Evolutionary conservation across 2,888 invertebrate genomes (phyloP), one percentile per base, ranked within the genome.

Genomic region (Polyommatus iphigenia): DNA sequence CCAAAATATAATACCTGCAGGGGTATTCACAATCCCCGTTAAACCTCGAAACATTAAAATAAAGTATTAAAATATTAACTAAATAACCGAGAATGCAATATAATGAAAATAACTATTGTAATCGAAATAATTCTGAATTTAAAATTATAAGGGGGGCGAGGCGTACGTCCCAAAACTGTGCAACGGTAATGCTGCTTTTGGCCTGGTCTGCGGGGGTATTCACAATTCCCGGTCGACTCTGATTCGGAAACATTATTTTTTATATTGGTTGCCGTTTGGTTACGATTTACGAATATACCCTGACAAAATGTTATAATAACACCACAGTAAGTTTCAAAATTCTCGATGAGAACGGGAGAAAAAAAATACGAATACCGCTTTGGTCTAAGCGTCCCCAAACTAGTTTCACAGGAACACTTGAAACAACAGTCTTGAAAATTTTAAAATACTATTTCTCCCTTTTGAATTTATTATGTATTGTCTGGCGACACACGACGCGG

Each of bases 401-500:
- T 59, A n/a, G 59, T 59, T 59, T 59, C 20, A 59, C 59, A 20
- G 59, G 20, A 59, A 59, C 46, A 46, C 46, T 46, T 46, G 46
- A 46, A 46, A 46, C 46, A 59, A 59, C 20, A 20, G 3, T 10
- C 20, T 59, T 59, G 18, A 59, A 59, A 20, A 59, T n/a, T 57
- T 57, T 57, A 18, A 7, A 57, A 18, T 57, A 57, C 20, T 59
- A 24, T 13, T 62, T 67, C 15, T 29, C 7, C 29, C 67, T 67
- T 67, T 32, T 67, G 1, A 32, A 67, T 32, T 67, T 67, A 32
- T 67, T 15, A 67, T 3, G 46, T 62, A 24, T 62, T 67, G 67
- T 67, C 67, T 15, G 67, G 20, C 59, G 62, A 24, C 62, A 62
- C 20, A 13, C 29, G 15, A 32, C 87, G 85, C 85, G 82, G 82